These are phyloP conservation scores for Blastobasis lacticolella DNA, from an alignment of 2,888 invertebrate species.

Conservation along the genomic window DNA sequence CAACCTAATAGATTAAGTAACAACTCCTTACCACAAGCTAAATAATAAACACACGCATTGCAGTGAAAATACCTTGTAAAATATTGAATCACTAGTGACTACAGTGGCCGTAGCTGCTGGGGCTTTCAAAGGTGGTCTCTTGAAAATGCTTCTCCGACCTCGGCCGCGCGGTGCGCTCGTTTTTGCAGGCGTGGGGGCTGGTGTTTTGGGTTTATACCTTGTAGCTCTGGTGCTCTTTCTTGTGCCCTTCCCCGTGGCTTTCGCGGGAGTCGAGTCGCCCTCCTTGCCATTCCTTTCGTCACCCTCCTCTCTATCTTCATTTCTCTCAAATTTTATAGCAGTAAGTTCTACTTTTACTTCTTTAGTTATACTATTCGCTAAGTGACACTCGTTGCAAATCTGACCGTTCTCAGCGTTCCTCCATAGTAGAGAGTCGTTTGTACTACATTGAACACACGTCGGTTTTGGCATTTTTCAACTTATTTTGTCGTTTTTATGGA, in stretches of 20 bases:
- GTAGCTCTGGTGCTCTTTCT: slow-evolving; percentile 76
- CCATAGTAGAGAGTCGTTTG: slow-evolving; percentile 83
- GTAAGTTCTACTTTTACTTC: slow-evolving; percentile 39
- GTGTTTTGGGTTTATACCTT: slow-evolving; percentile 68
- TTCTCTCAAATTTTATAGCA: slow-evolving; percentile 40
- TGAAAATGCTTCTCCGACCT: slow-evolving; percentile 84
- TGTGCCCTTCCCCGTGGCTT: slow-evolving; percentile 66
- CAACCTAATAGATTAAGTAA: too few relatives aligned
- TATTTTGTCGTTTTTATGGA: slow-evolving; percentile 20
- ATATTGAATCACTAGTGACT: slow-evolving; percentile 85
- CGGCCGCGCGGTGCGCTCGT: slow-evolving; percentile 76
- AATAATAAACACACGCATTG: background rate
- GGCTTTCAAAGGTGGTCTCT: slow-evolving; percentile 85
- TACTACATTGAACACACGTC: slow-evolving; percentile 80
- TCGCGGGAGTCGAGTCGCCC: slow-evolving; percentile 53
- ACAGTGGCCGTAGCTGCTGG: slow-evolving; percentile 87
- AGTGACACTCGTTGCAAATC: slow-evolving; percentile 84
- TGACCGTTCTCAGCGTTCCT: slow-evolving; percentile 82
- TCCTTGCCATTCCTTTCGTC: slow-evolving; percentile 45
- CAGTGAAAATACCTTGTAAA: slow-evolving; percentile 39
- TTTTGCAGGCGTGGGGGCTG: slow-evolving; percentile 38
- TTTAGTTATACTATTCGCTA: slow-evolving; percentile 50
- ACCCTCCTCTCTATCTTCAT: slow-evolving; percentile 42
- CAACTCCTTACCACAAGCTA: background rate
- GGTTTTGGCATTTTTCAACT: slow-evolving; percentile 69